Base-by-base conservation (phyloP, 2,888 invertebrate species). In the Phalera bucephala region DNA sequence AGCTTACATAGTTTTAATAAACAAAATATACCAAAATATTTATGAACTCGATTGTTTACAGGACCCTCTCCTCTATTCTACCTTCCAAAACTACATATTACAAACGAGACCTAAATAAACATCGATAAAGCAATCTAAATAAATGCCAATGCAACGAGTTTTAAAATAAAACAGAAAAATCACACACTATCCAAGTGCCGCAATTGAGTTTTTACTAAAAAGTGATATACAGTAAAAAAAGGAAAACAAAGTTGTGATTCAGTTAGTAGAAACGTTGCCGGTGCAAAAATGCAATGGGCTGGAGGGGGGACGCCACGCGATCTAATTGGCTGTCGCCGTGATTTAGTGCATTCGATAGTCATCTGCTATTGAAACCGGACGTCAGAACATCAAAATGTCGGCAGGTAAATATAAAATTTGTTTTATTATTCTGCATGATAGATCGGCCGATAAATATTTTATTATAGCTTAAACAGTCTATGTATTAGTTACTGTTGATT, bases 221-320 rank as follows among this genome's bases (percentile, higher is more conserved):
- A 52, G 57, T 62, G 56, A 33, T 30, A 48, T 44, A 46, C 39
- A 58, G 43, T 47, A 45, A 52, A 46, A 48, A 15, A 22, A 6
- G 15, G 28, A 15, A 9, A 53, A 48, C 35, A 42, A 36, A 32
- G 46, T 64, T 76, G 81, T 80, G 61, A 85, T 81, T 77, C 72
- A 72, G 69, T 79, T 68, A 70, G 64, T 60, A 70, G 66, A 40
- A 73, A 66, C 57, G 66, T 75, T 61, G 68, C 74, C 63, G 62
- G 72, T 64, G 71, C 70, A 47, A 83, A 76, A 72, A 79, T 81
- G 79, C 82, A 84, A 72, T 86, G 83, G 84, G 74, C 79, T 35
- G 83, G 84, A 38, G 84, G 87, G 64, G 84, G 80, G 76, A 42
- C 40, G 50, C 52, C 45, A 28, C 51, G 47, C 43, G 56, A 49